Evolutionary conservation across 2,888 invertebrate genomes (phyloP), one percentile per base, ranked within the genome.

Genomic region (Caenorhabditis imperialis): DNA sequence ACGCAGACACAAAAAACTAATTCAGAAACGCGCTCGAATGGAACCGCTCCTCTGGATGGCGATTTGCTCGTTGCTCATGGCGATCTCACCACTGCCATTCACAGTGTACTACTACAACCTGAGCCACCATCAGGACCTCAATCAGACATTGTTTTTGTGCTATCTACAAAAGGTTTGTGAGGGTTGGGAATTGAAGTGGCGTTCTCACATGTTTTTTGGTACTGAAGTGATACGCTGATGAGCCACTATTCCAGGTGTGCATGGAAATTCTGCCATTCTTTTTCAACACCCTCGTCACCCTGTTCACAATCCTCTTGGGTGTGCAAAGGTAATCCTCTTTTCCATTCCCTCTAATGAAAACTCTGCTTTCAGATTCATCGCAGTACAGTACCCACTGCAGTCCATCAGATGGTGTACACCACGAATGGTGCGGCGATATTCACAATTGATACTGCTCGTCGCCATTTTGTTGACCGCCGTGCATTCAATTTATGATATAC

Each of bases 211-310:
- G 2, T 38, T 16, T 14, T 53, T 53, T 23, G 8, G 27, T 12
- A 40, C 4, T 14, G 14, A 7, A 16, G 20, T 45, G 16, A 45
- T 6, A 20, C n/a, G 20, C 20, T 8, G 14, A 10, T 16, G 58
- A 1, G n/a, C 16, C 30, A 12, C 12, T 20, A 25, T 57, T 73
- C 27, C 16, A 74, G 75, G 63, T 82, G 8, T 81, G 76, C 47
- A 83, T 83, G 82, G 81, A 83, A 61, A 76, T 78, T 20, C 35
- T 83, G 18, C 83, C 83, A 7, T 81, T 83, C 55, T 81, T 83
- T 69, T 83, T 83, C 79, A 83, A 83, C 53, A 80, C 77, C 4
- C 65, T 83, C 5, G 80, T 81, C 54, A 81, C 81, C 2, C 57
- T 83, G 8, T 81, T 81, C 60, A 83, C 83, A 3, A 73, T 82